Percentiles rank a stretch among this genome's conserved stretches.
These are phyloP conservation scores for Meriones unguiculatus DNA, from an alignment of 2,113 vertebrate genomes.

Conservation along the genomic window DNA sequence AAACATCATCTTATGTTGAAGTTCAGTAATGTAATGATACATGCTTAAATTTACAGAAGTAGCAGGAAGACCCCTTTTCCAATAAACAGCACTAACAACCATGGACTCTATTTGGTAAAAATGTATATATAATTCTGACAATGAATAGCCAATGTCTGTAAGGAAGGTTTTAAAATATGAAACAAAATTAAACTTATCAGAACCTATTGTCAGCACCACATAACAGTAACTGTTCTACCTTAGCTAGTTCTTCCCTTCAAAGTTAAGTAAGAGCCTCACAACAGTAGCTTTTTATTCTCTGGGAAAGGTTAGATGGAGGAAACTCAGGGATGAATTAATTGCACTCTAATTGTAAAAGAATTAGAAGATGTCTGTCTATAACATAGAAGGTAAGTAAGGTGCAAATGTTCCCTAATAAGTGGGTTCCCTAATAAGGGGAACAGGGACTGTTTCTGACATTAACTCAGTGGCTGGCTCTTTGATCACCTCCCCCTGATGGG, in stretches of 20 bases:
- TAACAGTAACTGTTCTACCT: not conserved
- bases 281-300: not conserved
- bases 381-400: not conserved
- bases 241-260: not conserved
- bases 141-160: not conserved
- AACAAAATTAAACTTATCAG: not conserved
- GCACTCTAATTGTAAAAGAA: not conserved
- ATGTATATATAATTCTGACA: not conserved
- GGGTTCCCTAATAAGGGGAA: too few relatives aligned
- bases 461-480: too few relatives aligned
- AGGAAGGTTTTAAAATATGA: constrained; percentile 40
- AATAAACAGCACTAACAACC: not conserved
- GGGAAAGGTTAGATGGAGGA: not conserved
- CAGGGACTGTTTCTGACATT: too few relatives aligned
- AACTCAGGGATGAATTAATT: constrained; percentile 2
- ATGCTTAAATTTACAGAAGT: not conserved
- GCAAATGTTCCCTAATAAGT: not conserved
- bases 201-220: not conserved
- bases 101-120: constrained; percentile 1
- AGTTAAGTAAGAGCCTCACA: not conserved
- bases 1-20: not conserved
- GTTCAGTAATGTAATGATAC: not conserved
- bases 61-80: not conserved
- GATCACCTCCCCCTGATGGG: too few relatives aligned
- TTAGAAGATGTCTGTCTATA: not conserved